phyloP scores from a whole-genome alignment of 2,888 invertebrate genomes.

The Agrochola lota region DNA sequence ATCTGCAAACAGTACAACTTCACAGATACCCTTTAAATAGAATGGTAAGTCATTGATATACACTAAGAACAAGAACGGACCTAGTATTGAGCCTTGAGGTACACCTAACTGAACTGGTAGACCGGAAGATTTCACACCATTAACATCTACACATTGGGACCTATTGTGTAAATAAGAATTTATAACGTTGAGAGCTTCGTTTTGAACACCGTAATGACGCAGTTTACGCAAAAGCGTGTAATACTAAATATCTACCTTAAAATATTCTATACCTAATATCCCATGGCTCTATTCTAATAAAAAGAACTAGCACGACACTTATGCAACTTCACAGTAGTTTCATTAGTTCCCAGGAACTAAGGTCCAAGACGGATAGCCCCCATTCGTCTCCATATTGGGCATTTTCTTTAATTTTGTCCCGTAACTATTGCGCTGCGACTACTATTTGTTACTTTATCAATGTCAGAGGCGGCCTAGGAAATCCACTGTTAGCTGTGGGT shows the following conservation, averaged over 20 bases:
- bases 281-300: not conserved
- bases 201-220: no score
- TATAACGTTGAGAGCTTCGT: no score
- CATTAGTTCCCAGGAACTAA: conserved; percentile 46
- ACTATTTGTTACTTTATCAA: conserved; percentile 63
- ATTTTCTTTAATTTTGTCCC: conserved; percentile 71
- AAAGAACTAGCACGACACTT: conserved; percentile 25
- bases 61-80: no score
- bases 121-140: no score
- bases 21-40: no score
- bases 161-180: no score
- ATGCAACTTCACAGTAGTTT: conserved; percentile 46
- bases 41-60: no score
- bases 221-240: no score
- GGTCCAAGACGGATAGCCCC: conserved; percentile 65
- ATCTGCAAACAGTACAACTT: no score
- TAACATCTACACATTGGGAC: no score
- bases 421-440: conserved; percentile 48
- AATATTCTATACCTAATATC: not conserved
- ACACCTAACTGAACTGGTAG: no score
- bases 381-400: conserved; percentile 70
- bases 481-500: conserved; percentile 20
- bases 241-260: not conserved
- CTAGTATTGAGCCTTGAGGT: no score
- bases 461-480: conserved; percentile 49